Evolutionary conservation across 1,140 invertebrate genomes (phyloP).

Genomic region (Bombus confusus): DNA sequence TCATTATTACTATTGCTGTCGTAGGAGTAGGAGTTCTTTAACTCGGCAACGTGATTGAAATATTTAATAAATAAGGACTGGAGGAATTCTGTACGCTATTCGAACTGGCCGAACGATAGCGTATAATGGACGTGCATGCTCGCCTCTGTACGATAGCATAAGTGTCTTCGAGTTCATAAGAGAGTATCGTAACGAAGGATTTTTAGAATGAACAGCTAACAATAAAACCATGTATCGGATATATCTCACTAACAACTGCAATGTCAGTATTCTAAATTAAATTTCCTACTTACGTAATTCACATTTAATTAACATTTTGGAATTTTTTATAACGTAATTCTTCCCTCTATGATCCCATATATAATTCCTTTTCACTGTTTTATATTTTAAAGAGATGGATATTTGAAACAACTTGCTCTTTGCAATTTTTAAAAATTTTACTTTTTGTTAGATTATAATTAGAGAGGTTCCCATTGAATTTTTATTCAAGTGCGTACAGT

Average conservation of each 20-base stretch:
- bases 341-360: too few species aligned
- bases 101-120: not conserved
- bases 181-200: not conserved
- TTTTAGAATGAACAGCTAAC: not conserved
- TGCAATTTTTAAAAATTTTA: too few species aligned
- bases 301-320: too few species aligned
- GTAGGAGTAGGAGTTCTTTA: conserved; percentile 1
- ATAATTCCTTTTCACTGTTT: too few species aligned
- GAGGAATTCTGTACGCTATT: not conserved
- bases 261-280: not conserved
- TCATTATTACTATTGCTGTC: not conserved
- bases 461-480: too few species aligned
- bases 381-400: too few species aligned
- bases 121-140: not conserved
- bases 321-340: too few species aligned
- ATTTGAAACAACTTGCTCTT: too few species aligned
- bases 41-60: conserved; percentile 6
- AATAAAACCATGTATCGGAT: not conserved
- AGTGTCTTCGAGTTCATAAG: not conserved
- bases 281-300: too few species aligned
- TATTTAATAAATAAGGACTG: conserved; percentile 15
- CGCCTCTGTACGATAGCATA: too few species aligned
- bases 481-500: too few species aligned
- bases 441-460: too few species aligned
- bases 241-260: not conserved